phyloP scores from a whole-genome alignment of 2,888 invertebrate genomes.

The Abrostola tripartita region DNA sequence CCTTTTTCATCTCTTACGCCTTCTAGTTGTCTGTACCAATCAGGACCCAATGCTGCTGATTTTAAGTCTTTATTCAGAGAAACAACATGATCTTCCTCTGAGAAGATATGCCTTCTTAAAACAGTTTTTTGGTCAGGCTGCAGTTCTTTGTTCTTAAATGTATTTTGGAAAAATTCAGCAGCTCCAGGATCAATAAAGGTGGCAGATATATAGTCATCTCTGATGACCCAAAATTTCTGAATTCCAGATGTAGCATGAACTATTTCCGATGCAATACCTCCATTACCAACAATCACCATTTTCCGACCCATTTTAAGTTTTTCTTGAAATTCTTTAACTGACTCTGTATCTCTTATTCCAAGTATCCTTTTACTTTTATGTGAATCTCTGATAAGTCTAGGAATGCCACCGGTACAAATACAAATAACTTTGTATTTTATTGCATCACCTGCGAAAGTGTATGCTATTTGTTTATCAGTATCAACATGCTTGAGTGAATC shows the following conservation, averaged over 20 bases:
- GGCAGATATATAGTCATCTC: constrained; percentile 96
- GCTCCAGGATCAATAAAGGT: constrained; percentile 99
- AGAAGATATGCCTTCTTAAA: constrained; percentile 91
- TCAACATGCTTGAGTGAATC: constrained; percentile 90
- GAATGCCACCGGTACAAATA: constrained; percentile 96
- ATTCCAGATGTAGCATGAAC: constrained; percentile 95
- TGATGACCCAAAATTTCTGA: constrained; percentile 97
- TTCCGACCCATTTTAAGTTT: constrained; percentile 91
- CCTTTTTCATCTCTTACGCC: constrained; percentile 86
- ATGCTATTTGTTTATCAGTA: constrained; percentile 83
- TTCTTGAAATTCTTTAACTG: constrained; percentile 93
- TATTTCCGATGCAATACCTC: constrained; percentile 99
- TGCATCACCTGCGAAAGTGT: constrained; percentile 84
- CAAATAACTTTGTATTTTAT: constrained; percentile 94
- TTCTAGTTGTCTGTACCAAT: constrained; percentile 94
- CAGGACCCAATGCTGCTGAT: constrained; percentile 98
- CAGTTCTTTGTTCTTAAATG: constrained; percentile 68
- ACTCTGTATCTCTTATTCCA: constrained; percentile 98
- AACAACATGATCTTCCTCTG: constrained; percentile 84
- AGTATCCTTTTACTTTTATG: constrained; percentile 90
- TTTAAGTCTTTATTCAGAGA: constrained; percentile 82
- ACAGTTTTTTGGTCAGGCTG: constrained; percentile 65
- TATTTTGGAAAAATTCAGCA: constrained; percentile 95
- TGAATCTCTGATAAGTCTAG: constrained; percentile 91
- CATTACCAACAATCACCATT: constrained; percentile 97